Evolutionary conservation across 2,888 invertebrate species (phyloP).

Genomic region (Agrilus mali): DNA sequence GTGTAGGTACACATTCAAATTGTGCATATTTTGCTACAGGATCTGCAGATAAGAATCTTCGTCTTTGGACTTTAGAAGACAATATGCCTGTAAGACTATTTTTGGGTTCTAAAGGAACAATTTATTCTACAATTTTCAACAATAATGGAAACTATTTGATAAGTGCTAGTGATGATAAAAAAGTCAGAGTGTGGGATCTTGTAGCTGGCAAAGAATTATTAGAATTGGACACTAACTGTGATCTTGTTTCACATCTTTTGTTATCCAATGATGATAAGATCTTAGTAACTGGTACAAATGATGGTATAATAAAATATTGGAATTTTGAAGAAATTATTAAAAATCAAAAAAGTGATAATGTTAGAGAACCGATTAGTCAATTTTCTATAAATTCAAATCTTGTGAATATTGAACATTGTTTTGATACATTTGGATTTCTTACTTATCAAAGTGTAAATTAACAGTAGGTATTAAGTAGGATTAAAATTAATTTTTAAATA

Average conservation of each 20-base stretch:
- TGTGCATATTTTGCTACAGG: constrained; percentile 82
- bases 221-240: constrained; percentile 52
- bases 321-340: constrained; percentile 28
- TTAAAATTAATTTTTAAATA: constrained; percentile 3
- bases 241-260: constrained; percentile 46
- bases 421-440: constrained; percentile 23
- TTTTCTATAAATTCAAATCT: constrained; percentile 18
- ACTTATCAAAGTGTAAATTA: constrained; percentile 1
- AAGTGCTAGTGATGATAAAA: constrained; percentile 67
- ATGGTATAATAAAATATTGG: constrained; percentile 54
- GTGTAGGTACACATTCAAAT: constrained; percentile 87
- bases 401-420: constrained; percentile 21
- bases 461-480: constrained; percentile 5
- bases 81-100: constrained; percentile 72
- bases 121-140: constrained; percentile 70
- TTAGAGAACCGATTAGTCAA: constrained; percentile 15
- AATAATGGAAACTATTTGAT: constrained; percentile 75
- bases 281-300: constrained; percentile 55
- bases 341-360: constrained; percentile 11
- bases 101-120: constrained; percentile 60
- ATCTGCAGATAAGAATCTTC: constrained; percentile 77
- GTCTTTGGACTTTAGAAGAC: constrained; percentile 77
- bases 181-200: constrained; percentile 62
- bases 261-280: constrained; percentile 47
- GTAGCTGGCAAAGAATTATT: constrained; percentile 48